These are phyloP conservation scores for Eudasyphora cyanicolor DNA, from an alignment of 2,888 invertebrate genomes.

Conservation along the genomic window DNA sequence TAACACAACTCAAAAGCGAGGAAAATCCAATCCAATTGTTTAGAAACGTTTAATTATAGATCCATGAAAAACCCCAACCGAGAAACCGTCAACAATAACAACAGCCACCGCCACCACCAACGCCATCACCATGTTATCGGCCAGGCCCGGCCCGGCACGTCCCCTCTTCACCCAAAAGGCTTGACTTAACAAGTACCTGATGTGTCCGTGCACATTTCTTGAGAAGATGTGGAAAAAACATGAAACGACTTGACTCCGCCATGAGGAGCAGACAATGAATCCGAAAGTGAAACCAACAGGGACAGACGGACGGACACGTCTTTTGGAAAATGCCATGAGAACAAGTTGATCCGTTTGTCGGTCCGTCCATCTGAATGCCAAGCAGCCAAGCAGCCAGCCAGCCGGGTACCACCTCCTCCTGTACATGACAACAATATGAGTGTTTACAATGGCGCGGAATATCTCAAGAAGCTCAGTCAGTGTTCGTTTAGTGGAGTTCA, in stretches of 20 bases:
- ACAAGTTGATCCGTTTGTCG: slow-evolving; percentile 48
- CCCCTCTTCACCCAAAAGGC: slow-evolving; percentile 33
- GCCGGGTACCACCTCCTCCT: slow-evolving; percentile 9
- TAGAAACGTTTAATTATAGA: slow-evolving; percentile 62
- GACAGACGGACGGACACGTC: slow-evolving; percentile 7
- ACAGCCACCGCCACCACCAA: background rate
- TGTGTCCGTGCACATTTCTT: slow-evolving; percentile 12
- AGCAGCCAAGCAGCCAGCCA: background rate
- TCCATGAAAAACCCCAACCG: slow-evolving; percentile 46
- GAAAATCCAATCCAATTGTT: slow-evolving; percentile 35
- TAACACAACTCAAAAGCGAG: slow-evolving; percentile 1
- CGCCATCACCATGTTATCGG: background rate
- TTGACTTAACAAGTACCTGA: slow-evolving; percentile 50
- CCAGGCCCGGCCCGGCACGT: background rate
- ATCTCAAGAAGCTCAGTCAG: slow-evolving; percentile 17
- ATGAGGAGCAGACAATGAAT: slow-evolving; percentile 52
- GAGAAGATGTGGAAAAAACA: slow-evolving; percentile 19
- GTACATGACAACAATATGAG: background rate
- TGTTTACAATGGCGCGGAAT: slow-evolving; percentile 17
- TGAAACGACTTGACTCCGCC: slow-evolving; percentile 60
- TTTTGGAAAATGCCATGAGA: slow-evolving; percentile 66
- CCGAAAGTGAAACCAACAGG: slow-evolving; percentile 57
- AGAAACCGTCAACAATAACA: slow-evolving; percentile 38
- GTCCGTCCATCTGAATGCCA: background rate
- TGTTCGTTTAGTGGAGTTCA: too few species aligned